These are phyloP conservation scores for Galeruca laticollis DNA, from an alignment of 2,888 invertebrate genomes.

Conservation along the genomic window DNA sequence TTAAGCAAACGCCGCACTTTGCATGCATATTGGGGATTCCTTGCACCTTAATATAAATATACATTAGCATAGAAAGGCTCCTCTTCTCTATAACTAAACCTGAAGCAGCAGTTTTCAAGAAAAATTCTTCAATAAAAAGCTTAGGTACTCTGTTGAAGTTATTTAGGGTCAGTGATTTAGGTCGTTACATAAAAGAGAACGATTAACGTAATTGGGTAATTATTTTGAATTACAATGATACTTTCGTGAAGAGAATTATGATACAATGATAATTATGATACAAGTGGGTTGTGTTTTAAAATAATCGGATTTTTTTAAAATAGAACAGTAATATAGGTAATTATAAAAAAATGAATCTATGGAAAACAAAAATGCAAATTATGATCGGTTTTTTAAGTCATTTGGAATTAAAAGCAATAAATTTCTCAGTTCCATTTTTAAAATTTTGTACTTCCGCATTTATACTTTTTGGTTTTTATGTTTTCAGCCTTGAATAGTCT, in stretches of 20 bases:
- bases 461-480: no score
- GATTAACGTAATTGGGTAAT: not conserved
- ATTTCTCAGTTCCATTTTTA: no score
- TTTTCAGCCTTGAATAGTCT: no score
- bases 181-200: slow-evolving; percentile 1
- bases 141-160: slow-evolving; percentile 9
- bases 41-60: slow-evolving; percentile 48
- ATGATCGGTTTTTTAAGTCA: no score
- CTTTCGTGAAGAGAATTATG: not conserved
- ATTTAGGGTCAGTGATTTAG: slow-evolving; percentile 24
- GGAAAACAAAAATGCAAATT: no score
- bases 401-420: no score
- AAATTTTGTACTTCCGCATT: no score
- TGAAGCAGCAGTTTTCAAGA: slow-evolving; percentile 32
- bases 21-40: slow-evolving; percentile 49
- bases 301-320: no score
- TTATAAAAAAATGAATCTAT: no score
- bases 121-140: slow-evolving; percentile 34
- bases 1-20: slow-evolving; percentile 45
- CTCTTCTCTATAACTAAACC: slow-evolving; percentile 34
- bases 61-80: slow-evolving; percentile 43
- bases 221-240: not conserved
- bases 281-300: no score
- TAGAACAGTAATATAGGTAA: no score
- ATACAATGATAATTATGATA: not conserved